Conservation (phyloP, 1,140 invertebrate genomes). For the Caerostris darwini region DNA sequence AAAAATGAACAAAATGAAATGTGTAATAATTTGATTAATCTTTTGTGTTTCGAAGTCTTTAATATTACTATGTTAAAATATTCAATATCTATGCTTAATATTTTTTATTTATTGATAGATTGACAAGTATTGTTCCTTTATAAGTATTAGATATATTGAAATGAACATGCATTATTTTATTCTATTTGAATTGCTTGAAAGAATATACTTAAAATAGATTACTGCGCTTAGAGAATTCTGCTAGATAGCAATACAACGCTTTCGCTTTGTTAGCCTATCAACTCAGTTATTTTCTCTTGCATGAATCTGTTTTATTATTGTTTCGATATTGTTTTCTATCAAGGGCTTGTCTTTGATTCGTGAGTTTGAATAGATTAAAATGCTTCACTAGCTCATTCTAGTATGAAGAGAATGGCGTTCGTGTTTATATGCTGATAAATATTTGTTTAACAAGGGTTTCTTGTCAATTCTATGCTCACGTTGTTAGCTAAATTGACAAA, state of each 20-base stretch:
- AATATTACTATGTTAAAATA: no score
- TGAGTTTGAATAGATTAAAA: neutral
- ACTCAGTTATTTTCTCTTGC: neutral
- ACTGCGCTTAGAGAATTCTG: neutral
- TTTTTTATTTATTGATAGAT: no score
- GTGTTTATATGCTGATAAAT: neutral
- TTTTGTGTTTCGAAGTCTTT: no score
- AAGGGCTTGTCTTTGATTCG: neutral
- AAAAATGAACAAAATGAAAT: no score
- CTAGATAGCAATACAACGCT: neutral
- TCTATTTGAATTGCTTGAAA: neutral
- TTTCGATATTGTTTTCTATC: neutral
- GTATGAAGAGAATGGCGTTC: neutral
- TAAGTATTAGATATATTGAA: neutral
- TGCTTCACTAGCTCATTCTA: neutral
- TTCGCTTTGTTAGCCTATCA: neutral
- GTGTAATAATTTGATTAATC: no score
- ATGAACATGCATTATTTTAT: neutral
- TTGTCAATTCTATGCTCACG: no score
- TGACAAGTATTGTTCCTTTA: neutral
- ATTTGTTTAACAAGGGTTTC: neutral
- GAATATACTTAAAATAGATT: neutral
- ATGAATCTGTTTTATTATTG: neutral
- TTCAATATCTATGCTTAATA: no score
- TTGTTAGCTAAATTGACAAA: no score